Conservation (phyloP, 2,797 vertebrate genomes). For the Setipinna tenuifilis region DNA sequence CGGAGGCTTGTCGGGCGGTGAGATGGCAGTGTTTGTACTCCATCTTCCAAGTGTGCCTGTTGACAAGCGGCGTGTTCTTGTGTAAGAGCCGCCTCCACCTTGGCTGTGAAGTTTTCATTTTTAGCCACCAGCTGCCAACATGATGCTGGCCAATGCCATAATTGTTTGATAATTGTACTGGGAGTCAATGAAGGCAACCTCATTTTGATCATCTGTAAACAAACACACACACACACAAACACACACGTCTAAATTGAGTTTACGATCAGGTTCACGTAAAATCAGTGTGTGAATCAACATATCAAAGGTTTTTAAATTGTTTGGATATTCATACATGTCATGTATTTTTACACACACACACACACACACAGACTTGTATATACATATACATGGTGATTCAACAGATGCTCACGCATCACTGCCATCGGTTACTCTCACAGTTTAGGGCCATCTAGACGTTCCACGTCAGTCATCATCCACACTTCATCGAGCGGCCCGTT, state of each 20-base stretch:
- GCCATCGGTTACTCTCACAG: background rate
- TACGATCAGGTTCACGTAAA: background rate
- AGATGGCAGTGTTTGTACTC: background rate
- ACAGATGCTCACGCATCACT: background rate
- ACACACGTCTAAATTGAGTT: background rate
- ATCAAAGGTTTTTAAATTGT: background rate
- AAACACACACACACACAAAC: background rate
- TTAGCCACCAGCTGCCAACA: background rate
- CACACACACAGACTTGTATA: background rate
- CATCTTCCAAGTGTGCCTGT: background rate
- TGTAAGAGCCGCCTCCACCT: too few species aligned
- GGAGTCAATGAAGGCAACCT: background rate
- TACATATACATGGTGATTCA: background rate
- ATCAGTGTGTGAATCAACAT: background rate
- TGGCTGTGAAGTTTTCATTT: background rate
- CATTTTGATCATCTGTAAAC: background rate
- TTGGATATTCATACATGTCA: background rate
- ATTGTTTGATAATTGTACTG: background rate
- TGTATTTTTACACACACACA: background rate
- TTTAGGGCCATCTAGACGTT: background rate
- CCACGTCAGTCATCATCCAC: slow-evolving; percentile 9
- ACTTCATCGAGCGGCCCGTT: background rate
- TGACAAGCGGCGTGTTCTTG: too few species aligned
- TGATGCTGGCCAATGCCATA: background rate
- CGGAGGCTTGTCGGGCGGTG: background rate